Conservation (phyloP, 2,797 vertebrate species). For the Sparidentex hasta region DNA sequence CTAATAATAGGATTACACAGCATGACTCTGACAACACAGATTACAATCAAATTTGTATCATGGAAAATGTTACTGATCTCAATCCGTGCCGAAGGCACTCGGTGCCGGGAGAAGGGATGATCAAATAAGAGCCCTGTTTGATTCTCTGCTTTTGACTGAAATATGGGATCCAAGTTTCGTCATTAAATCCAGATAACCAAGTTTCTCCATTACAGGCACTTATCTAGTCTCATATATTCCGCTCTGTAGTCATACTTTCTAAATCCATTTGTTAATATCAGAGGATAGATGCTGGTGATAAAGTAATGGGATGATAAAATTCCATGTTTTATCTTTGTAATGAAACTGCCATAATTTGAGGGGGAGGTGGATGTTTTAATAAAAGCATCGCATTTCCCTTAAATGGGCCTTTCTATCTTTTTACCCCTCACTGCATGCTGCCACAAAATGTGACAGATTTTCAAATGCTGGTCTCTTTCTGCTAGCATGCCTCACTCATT, state of each 20-base stretch:
- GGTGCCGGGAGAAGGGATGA: constrained; percentile 18
- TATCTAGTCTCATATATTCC: constrained; percentile 53
- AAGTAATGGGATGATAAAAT: constrained; percentile 52
- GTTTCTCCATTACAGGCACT: constrained; percentile 43
- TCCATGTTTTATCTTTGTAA: constrained; percentile 52
- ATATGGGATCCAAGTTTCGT: constrained; percentile 51
- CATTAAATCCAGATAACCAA: constrained; percentile 54
- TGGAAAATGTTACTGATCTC: constrained; percentile 66
- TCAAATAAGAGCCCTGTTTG: constrained; percentile 47
- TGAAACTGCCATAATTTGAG: constrained; percentile 29
- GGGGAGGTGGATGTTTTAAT: constrained; percentile 19
- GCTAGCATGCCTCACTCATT: constrained; percentile 48
- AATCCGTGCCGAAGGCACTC: constrained; percentile 50
- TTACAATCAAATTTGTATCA: constrained; percentile 69
- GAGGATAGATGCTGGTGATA: constrained; percentile 46
- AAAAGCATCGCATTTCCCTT: constrained; percentile 17
- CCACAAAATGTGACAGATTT: constrained; percentile 10
- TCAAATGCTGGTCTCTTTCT: constrained; percentile 23
- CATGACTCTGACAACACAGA: constrained; percentile 68
- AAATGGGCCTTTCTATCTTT: constrained; percentile 16
- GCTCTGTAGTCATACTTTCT: constrained; percentile 30
- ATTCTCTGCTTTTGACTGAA: constrained; percentile 50
- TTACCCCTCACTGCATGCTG: neutral
- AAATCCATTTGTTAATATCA: constrained; percentile 56
- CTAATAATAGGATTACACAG: constrained; percentile 79